Evolutionary conservation across 2,797 vertebrate genomes (phyloP), one percentile per base, ranked within the genome.

Genomic region (Etheostoma nigrum): DNA sequence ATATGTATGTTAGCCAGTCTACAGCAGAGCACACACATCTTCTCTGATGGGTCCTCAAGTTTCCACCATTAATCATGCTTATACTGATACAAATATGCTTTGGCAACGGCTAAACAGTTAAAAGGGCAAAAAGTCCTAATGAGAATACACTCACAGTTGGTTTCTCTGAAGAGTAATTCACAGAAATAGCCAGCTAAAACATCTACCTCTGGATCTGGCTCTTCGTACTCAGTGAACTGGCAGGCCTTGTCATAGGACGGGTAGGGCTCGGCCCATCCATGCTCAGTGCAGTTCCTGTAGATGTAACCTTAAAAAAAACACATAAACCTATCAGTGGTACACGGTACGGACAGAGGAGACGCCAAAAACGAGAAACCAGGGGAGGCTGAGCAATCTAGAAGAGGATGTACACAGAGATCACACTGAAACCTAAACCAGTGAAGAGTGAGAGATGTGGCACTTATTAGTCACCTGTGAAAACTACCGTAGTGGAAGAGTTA

Each of bases 221-320:
- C 94, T 44, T 90, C 85, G 2, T 88, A 86, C 12, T 95, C 94
- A 36, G 92, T 84, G 65, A 95, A 94, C 14, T 93, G 86, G 59
- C 96, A 97, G 71, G 95, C 95, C 0, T 95, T 44, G 0, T 91
- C 86, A 4, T 97, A 97, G 0, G 92, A 52, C 1, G 95, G 96
- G 74, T 95, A 93, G 0, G 89, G 85, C 6, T 96, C 93, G 0
- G 94, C 95, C 96, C 96, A 97, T 48, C 95, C 93, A 0, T 83
- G 66, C 44, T 86, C 81, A 0, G 95, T 96, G 21, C 96, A 97
- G 88, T 95, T 96, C 91, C 95, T 94, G 79, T 93, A 94, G 49
- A 97, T 91, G 84, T 93, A 94, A 48, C 93, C 96, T 97, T 19
- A 48, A 54, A 76, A 71, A 67, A 14, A 48, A 75, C 49, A 77